Evolutionary conservation across 37 sponge, comb jelly and placozoan genomes (phyloP).

Genomic region (Crambe crambe): DNA sequence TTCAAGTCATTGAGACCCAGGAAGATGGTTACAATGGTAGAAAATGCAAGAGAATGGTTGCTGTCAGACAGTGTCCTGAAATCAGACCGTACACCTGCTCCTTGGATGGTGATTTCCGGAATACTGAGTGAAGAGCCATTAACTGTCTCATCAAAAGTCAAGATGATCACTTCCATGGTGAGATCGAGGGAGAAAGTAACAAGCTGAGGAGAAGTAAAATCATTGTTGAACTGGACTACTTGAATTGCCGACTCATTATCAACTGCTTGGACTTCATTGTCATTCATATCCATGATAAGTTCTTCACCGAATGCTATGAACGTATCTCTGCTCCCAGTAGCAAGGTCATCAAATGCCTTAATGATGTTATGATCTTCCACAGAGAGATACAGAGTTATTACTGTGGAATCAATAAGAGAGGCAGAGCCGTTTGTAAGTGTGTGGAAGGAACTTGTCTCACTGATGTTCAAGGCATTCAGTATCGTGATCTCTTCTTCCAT

Average conservation of each 20-base stretch:
- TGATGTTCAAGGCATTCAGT: conserved; percentile 38
- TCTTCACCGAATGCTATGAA: conserved; percentile 59
- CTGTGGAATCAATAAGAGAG: conserved; percentile 46
- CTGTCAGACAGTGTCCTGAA: conserved; percentile 56
- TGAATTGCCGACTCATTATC: conserved; percentile 4
- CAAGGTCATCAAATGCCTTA: conserved; percentile 58
- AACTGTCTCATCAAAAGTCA: conserved; percentile 89
- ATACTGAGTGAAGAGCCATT: conserved; percentile 64
- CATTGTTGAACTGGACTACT: conserved; percentile 24
- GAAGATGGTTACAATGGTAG: conserved; percentile 58
- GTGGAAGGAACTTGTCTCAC: conserved; percentile 15
- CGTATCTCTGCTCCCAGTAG: conserved; percentile 32
- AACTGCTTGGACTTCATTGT: conserved; percentile 51
- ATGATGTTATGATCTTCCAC: conserved; percentile 65
- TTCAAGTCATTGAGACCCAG: conserved; percentile 79
- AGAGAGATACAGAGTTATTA: conserved; percentile 54
- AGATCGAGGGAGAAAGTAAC: conserved; percentile 76
- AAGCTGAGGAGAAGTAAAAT: conserved; percentile 59
- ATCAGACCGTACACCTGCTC: conserved; percentile 1
- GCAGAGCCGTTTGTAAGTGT: conserved; percentile 49
- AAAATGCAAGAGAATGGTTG: conserved; percentile 38
- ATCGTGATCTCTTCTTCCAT: conserved; percentile 57
- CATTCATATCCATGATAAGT: conserved; percentile 77
- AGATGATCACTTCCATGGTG: conserved; percentile 52
- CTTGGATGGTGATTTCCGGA: conserved; percentile 71